Evolutionary conservation across 2,888 invertebrate genomes (phyloP), one percentile per base, ranked within the genome.

Genomic region (Hypena proboscidalis): DNA sequence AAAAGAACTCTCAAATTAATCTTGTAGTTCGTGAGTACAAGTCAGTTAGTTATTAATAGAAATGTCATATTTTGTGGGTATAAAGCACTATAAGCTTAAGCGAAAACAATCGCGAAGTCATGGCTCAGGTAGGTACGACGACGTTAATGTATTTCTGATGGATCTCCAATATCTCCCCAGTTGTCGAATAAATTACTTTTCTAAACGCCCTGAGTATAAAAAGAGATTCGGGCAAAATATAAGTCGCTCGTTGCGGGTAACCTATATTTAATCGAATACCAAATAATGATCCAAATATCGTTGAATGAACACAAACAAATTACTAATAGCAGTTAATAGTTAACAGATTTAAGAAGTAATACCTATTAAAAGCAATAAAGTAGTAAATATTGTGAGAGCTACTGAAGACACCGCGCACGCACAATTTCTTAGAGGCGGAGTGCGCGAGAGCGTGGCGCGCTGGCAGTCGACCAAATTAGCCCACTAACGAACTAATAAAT

Each of bases 401-500:
- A 60, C 32, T 47, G 58, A 46, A 58, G 67, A n/a, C n/a, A n/a
- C n/a, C 68, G 64, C 60, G 73, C 85, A 85, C 88, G 88, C 88
- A 87, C 88, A 84, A 84, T 87, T 83, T 83, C 80, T 81, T 83
- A 77, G 21, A 74, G 71, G 73, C 67, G 58, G 70, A 71, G 83
- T 72, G 84, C 85, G 82, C 83, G 89, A 89, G 89, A 90, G 88
- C 87, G 87, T 86, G 50, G 91, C 17, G 37, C 80, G 80, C 83
- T 84, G 87, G 84, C 89, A 80, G 67, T 81, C 79, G 87, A 90
- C 90, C 89, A 89, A 90, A 90, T 90, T 90, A 90, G 83, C 87
- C 82, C 85, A 84, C 88, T 88, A 86, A 87, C 89, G 81, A 85
- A 89, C 86, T 90, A 89, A 90, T 90, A 90, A 90, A 90, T 90